Evolutionary conservation across 2,113 vertebrate genomes (phyloP).

Genomic region (Saiga tatarica): DNA sequence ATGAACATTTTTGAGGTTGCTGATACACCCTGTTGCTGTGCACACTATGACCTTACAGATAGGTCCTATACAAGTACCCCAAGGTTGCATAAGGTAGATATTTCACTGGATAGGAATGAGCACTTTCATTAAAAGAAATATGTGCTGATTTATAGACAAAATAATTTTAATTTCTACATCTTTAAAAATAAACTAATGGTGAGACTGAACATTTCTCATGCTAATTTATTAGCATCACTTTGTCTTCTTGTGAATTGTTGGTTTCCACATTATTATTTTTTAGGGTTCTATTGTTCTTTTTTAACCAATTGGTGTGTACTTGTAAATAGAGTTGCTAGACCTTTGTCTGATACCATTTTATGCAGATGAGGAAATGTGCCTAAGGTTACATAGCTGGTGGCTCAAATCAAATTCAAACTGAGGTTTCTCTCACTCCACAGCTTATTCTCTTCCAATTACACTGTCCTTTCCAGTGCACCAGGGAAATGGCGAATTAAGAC

Average conservation of each 20-base stretch:
- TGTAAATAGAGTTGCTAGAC: not conserved
- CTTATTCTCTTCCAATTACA: not conserved
- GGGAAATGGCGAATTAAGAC: not conserved
- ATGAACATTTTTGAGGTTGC: not conserved
- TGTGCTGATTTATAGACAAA: not conserved
- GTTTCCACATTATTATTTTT: not conserved
- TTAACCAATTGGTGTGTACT: not conserved
- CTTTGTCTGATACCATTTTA: not conserved
- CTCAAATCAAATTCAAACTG: not conserved
- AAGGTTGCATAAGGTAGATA: not conserved
- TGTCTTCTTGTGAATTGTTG: not conserved
- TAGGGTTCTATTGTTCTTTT: not conserved
- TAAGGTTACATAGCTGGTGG: not conserved
- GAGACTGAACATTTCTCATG: not conserved
- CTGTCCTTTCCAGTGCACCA: not conserved
- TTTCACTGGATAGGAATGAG: not conserved
- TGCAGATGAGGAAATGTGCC: not conserved
- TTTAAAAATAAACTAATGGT: not conserved
- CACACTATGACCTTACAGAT: not conserved
- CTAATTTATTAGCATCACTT: not conserved
- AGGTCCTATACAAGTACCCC: fast-evolving
- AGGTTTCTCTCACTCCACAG: not conserved
- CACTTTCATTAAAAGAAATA: not conserved
- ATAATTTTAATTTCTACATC: not conserved
- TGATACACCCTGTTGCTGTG: not conserved